A percentile compares a stretch with the other conserved stretches of the same genome.
phyloP scores from a whole-genome alignment of 2,888 invertebrate genomes.

The Colostygia pectinataria region DNA sequence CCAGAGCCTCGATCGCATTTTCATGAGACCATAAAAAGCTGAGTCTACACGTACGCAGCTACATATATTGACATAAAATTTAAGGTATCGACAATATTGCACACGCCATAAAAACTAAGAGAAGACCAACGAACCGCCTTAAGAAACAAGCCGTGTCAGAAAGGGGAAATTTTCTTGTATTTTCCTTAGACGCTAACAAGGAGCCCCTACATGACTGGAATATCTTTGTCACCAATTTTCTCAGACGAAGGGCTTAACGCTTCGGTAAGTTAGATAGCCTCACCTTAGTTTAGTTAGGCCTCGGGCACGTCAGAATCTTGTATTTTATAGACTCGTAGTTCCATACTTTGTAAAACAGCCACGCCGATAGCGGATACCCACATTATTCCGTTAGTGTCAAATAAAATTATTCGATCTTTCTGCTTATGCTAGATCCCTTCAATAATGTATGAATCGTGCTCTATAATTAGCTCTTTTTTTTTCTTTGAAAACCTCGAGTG shows the following conservation, averaged over 20 bases:
- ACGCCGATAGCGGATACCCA: slow-evolving; percentile 36
- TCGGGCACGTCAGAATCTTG: slow-evolving; percentile 57
- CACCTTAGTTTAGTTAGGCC: slow-evolving; percentile 60
- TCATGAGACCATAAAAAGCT: slow-evolving; percentile 45
- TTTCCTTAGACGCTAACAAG: slow-evolving; percentile 74
- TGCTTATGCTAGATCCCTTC: slow-evolving; percentile 18
- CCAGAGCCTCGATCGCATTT: slow-evolving; percentile 42
- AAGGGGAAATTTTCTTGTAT: slow-evolving; percentile 64
- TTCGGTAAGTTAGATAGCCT: slow-evolving; percentile 68
- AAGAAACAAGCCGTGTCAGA: slow-evolving; percentile 65
- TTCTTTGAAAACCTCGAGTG: slow-evolving; percentile 3
- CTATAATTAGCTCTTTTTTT: slow-evolving; percentile 4
- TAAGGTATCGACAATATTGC: slow-evolving; percentile 57
- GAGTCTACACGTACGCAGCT: slow-evolving; percentile 49
- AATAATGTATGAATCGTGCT: slow-evolving; percentile 6
- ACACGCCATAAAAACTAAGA: slow-evolving; percentile 60
- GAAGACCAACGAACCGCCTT: slow-evolving; percentile 53
- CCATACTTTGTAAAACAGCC: slow-evolving; percentile 51
- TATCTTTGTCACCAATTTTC: slow-evolving; percentile 78
- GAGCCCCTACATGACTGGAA: slow-evolving; percentile 76
- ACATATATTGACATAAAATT: slow-evolving; percentile 67
- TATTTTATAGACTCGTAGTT: slow-evolving; percentile 57
- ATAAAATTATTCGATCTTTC: slow-evolving; percentile 32
- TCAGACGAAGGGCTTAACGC: slow-evolving; percentile 71
- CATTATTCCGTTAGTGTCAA: slow-evolving; percentile 45